Base-by-base conservation (phyloP, 2,113 vertebrate genomes). In the Crocuta crocuta region DNA sequence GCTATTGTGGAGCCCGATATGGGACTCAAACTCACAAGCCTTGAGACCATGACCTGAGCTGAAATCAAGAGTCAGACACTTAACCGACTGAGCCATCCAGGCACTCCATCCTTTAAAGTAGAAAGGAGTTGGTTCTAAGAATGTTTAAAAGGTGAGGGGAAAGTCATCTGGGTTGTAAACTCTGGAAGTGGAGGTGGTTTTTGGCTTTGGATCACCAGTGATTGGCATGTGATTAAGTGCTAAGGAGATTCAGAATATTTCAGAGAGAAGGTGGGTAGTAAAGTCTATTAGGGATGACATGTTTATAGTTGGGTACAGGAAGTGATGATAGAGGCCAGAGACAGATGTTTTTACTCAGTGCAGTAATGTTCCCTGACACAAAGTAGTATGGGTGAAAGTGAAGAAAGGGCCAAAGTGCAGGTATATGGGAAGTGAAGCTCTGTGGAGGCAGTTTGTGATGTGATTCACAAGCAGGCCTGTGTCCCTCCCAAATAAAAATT, bases 61-160 rank as follows among this genome's bases (percentile, higher is more conserved):
- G 53, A 55, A 55, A 55, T 55, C 16, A 48, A 48, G 53, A 55
- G 53, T 55, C 53, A 4, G 53, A 23, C 58, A 24, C 58, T 61
- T 61, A 61, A 24, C 58, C 7, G 0, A 61, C 21, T 61, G 58
- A 61, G 58, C 21, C 58, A 61, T 61, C 8, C 58, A 10, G 58
- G 58, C 8, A 3, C 58, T 17, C 58, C 58, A 61, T 24, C 58
- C 24, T 82, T 73, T 65, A 82, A 28, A 82, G 28, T 55, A 31
- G 13, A 35, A 91, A 85, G 35, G 55, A 74, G 65, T 95, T 88
- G 53, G 53, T 86, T 91, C 85, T 85, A 66, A 78, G 70, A 45
- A 76, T 91, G 26, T 89, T 28, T 68, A 39, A 55, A 68, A 83
- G 48, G 12, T 82, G 23, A 58, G 35, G 74, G 76, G 58, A 82